These are phyloP conservation scores for Kobus ellipsiprymnus DNA, from an alignment of 2,113 vertebrate genomes.

Conservation along the genomic window DNA sequence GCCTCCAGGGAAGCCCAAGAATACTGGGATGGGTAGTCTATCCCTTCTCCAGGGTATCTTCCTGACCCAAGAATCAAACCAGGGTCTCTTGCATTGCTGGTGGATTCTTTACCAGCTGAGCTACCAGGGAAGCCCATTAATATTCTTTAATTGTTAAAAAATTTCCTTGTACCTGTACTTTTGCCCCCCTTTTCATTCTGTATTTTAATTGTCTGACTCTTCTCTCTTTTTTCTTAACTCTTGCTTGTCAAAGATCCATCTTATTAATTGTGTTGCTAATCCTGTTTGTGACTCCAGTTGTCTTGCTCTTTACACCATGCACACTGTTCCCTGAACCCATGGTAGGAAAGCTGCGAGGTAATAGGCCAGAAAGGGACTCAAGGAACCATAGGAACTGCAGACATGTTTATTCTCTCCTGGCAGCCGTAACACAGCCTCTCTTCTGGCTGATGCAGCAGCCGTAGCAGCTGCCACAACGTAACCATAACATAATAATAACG, in stretches of 20 bases:
- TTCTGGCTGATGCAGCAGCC: not conserved
- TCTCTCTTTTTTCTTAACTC: not conserved
- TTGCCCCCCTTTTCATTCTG: not conserved
- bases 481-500: not conserved
- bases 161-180: not conserved
- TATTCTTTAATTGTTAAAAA: constrained; percentile 4
- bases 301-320: not conserved
- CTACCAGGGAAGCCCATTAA: not conserved
- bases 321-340: not conserved
- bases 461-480: not conserved
- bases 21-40: not conserved
- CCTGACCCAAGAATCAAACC: not conserved
- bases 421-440: not conserved
- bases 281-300: not conserved
- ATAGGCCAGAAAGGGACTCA: not conserved
- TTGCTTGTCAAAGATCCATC: not conserved
- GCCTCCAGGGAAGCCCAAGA: not conserved
- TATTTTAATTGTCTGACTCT: constrained; percentile 11
- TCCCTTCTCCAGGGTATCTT: not conserved
- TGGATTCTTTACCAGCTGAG: not conserved
- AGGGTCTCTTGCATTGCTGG: not conserved
- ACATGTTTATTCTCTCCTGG: not conserved
- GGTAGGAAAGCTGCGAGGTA: not conserved
- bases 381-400: not conserved
- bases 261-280: not conserved